phyloP scores from a whole-genome alignment of 2,888 invertebrate species.

The Euzetes globulus region DNA sequence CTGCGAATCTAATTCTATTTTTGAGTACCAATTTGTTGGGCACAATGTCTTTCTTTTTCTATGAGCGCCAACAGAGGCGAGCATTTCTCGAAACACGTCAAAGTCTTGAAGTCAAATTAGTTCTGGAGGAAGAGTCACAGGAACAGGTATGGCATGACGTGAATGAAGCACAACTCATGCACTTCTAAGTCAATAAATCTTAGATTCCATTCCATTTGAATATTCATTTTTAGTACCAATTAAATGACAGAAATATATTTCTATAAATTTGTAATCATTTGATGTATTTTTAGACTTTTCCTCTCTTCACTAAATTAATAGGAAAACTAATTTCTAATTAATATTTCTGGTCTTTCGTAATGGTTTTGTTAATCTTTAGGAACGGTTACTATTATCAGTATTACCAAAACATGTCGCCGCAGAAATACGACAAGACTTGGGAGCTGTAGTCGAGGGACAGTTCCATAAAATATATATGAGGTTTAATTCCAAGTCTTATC shows the following conservation, averaged over 20 bases:
- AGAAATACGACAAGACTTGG: constrained; percentile 89
- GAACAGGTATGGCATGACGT: constrained; percentile 63
- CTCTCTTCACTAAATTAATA: neutral
- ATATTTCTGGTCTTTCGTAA: neutral
- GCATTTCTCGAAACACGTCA: constrained; percentile 84
- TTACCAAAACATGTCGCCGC: constrained; percentile 92
- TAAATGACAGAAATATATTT: neutral
- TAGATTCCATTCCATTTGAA: neutral
- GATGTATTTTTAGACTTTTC: neutral
- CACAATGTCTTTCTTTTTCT: constrained; percentile 61
- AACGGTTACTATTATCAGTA: constrained; percentile 80
- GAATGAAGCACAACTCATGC: neutral
- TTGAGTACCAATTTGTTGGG: constrained; percentile 68
- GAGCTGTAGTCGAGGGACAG: constrained; percentile 75
- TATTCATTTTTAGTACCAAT: neutral
- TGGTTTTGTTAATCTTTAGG: constrained; percentile 56
- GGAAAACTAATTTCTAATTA: neutral
- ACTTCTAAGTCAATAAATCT: neutral
- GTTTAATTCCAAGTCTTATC: constrained; percentile 54
- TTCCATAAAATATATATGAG: constrained; percentile 96
- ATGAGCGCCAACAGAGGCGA: constrained; percentile 75
- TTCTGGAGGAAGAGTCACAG: constrained; percentile 85
- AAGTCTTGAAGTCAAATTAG: constrained; percentile 80
- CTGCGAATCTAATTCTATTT: constrained; percentile 63
- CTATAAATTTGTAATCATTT: neutral